A percentile compares a stretch with the other conserved stretches of the same genome.
phyloP scores from a whole-genome alignment of 2,113 vertebrate species.

The Campylorhamphus procurvoides region DNA sequence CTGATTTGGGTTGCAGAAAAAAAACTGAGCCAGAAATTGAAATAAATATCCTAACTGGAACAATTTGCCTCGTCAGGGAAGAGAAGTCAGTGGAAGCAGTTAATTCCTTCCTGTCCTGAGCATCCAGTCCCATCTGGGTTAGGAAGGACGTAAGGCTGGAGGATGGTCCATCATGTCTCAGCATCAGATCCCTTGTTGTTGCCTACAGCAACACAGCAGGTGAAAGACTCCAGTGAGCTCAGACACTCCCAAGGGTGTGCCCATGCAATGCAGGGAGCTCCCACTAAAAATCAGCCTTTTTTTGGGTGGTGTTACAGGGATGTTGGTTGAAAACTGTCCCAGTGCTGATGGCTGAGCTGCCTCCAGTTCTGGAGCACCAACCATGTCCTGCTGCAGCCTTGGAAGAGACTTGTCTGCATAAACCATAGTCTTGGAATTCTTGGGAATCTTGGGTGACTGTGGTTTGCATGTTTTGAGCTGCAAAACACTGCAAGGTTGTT shows the following conservation, averaged over 20 bases:
- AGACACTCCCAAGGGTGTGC: background rate
- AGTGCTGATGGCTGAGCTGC: background rate
- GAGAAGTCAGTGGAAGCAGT: background rate
- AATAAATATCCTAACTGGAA: background rate
- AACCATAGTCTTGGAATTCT: background rate
- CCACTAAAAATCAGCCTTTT: background rate
- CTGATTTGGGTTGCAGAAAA: background rate
- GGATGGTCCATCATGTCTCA: background rate
- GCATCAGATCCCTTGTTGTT: background rate
- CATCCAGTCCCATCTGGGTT: background rate
- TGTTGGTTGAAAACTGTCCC: background rate
- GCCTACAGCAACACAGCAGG: fast-evolving
- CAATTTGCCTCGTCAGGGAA: background rate
- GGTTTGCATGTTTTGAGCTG: background rate
- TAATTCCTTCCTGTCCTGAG: background rate
- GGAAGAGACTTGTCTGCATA: background rate
- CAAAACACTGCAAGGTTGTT: background rate
- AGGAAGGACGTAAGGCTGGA: background rate
- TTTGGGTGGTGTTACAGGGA: background rate
- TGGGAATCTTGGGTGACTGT: background rate
- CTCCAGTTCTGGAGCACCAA: background rate
- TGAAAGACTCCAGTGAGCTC: background rate
- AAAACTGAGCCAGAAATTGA: background rate
- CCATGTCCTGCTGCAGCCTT: background rate
- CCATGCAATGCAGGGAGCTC: background rate